Percentiles rank a stretch among this genome's conserved stretches.
Evolutionary conservation across 2,113 vertebrate genomes (phyloP).

Genomic region (Pelusios castaneus): DNA sequence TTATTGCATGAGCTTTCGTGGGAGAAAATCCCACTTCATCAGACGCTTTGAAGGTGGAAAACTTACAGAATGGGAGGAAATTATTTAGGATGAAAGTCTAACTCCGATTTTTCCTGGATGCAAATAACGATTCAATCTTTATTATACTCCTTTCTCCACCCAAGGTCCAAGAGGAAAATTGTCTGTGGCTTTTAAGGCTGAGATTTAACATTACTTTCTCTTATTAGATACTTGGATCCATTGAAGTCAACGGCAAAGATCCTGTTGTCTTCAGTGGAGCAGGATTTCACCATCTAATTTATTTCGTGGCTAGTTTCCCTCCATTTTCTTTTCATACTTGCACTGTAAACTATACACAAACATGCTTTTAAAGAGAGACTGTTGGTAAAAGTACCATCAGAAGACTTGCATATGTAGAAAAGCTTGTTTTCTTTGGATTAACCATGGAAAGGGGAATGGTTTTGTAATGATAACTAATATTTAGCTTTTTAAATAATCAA

Average conservation of each 20-base stretch:
- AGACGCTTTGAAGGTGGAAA: too few species aligned
- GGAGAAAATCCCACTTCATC: too few species aligned
- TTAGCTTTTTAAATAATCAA: neutral
- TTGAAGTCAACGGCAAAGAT: neutral
- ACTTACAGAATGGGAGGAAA: too few species aligned
- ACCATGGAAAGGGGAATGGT: neutral
- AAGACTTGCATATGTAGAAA: neutral
- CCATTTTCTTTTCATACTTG: accelerated
- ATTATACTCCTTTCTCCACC: neutral
- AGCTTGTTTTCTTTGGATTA: neutral
- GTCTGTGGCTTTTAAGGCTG: neutral
- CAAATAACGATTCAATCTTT: neutral
- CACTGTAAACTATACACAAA: neutral
- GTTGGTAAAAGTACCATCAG: neutral
- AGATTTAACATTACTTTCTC: neutral
- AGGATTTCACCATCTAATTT: neutral
- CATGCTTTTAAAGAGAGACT: neutral
- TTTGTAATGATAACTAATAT: neutral
- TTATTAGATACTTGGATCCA: neutral
- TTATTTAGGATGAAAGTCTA: neutral
- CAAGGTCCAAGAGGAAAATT: neutral
- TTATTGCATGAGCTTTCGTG: too few species aligned
- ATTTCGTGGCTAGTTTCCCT: neutral
- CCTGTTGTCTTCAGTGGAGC: neutral
- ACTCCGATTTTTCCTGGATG: neutral